A percentile compares a stretch with the other conserved stretches of the same genome.
Evolutionary conservation across 1,140 invertebrate species (phyloP).

Genomic region (Polypedilum vanderplanki): DNA sequence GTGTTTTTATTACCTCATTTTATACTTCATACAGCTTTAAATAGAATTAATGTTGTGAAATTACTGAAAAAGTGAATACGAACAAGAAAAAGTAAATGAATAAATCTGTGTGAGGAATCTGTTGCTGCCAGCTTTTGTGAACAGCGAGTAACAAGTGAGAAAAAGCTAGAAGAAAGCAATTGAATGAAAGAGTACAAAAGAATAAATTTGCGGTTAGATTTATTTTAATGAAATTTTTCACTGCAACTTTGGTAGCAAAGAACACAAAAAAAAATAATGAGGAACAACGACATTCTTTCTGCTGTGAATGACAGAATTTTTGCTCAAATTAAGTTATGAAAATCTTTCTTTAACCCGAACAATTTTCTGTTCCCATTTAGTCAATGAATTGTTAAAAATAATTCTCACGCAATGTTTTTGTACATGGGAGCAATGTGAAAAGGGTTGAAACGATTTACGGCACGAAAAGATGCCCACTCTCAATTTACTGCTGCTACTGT

Average conservation of each 20-base stretch:
- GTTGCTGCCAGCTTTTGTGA: not conserved
- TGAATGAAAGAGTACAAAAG: not conserved
- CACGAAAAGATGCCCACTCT: too few species aligned
- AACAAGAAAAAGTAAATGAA: constrained; percentile 7
- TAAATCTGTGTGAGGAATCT: not conserved
- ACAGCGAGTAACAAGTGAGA: not conserved
- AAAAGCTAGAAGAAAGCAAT: not conserved
- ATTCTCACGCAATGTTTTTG: too few species aligned
- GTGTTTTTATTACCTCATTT: not conserved
- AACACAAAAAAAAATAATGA: too few species aligned
- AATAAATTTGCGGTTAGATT: constrained; percentile 19
- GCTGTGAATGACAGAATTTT: too few species aligned
- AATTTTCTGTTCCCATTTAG: too few species aligned
- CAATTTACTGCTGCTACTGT: too few species aligned
- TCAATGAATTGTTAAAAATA: too few species aligned
- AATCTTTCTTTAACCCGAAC: too few species aligned
- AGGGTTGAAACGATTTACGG: too few species aligned
- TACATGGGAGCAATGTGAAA: too few species aligned
- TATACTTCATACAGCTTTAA: not conserved
- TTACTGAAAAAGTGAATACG: not conserved
- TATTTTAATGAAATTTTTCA: constrained; percentile 15
- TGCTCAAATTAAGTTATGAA: too few species aligned
- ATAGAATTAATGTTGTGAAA: not conserved
- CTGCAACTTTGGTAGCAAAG: not conserved
- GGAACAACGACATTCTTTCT: too few species aligned